Evolutionary conservation across 2,888 invertebrate species (phyloP).

Genomic region (Oligia latruncula): DNA sequence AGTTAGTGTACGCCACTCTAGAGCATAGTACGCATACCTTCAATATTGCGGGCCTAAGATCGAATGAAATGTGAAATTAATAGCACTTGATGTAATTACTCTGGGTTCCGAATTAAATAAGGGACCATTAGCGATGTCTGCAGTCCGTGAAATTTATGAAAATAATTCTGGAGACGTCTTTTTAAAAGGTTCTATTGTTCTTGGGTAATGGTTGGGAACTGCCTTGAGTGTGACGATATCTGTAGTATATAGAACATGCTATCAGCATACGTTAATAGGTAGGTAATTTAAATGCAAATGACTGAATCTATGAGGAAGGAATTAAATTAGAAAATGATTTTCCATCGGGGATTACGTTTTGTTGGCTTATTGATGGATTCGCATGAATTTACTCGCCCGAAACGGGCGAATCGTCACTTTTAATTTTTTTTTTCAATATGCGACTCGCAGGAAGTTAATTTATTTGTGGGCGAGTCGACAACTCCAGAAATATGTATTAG

Average conservation of each 20-base stretch:
- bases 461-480: not conserved
- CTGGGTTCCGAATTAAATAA: conserved; percentile 81
- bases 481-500: not conserved
- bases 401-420: not conserved
- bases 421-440: not conserved
- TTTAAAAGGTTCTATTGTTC: conserved; percentile 78
- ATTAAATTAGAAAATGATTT: conserved; percentile 2
- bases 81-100: conserved; percentile 85
- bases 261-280: not conserved
- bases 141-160: conserved; percentile 74
- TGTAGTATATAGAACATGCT: conserved; percentile 16
- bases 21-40: conserved; percentile 68
- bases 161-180: conserved; percentile 78
- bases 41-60: conserved; percentile 75
- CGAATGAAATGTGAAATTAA: conserved; percentile 84
- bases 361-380: not conserved
- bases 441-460: not conserved
- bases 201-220: conserved; percentile 72
- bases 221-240: conserved; percentile 23
- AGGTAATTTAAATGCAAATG: conserved; percentile 1
- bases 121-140: conserved; percentile 80
- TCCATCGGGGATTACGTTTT: not conserved
- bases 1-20: conserved; percentile 36
- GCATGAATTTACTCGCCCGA: not conserved
- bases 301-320: not conserved